Percentiles rank a stretch among this genome's conserved stretches.
These are phyloP conservation scores for Azemiops feae DNA, from an alignment of 2,113 vertebrate species.

Conservation along the genomic window DNA sequence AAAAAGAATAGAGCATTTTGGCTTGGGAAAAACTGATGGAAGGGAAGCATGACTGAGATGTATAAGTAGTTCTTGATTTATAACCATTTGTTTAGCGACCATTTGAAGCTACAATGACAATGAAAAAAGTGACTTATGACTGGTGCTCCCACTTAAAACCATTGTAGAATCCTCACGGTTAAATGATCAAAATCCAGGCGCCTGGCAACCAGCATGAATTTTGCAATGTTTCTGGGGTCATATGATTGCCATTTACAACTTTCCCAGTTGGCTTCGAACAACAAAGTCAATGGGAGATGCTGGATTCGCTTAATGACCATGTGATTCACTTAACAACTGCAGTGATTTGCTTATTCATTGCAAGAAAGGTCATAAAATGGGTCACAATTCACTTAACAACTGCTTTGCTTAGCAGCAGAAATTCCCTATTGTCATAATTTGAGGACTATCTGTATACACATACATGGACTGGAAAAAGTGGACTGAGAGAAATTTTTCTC, in stretches of 20 bases:
- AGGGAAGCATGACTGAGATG: neutral
- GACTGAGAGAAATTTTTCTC: neutral
- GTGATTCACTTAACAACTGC: neutral
- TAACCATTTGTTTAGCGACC: neutral
- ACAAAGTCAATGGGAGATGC: neutral
- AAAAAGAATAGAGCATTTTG: neutral
- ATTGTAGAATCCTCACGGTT: neutral
- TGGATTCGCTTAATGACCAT: neutral
- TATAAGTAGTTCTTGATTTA: neutral
- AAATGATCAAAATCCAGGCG: neutral
- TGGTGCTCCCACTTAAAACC: neutral
- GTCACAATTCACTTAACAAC: neutral
- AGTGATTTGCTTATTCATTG: neutral
- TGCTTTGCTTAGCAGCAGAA: neutral
- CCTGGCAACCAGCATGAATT: neutral
- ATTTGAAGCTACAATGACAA: neutral
- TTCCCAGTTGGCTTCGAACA: neutral
- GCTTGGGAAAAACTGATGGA: neutral
- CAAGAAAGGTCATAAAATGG: neutral
- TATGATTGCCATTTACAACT: neutral
- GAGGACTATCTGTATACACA: neutral
- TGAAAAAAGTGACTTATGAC: neutral
- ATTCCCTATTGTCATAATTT: neutral
- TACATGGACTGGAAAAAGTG: neutral
- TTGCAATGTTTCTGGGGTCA: neutral